Conservation (phyloP, 53 echinoderm and acorn worm genomes). For the Holothuria scabra region DNA sequence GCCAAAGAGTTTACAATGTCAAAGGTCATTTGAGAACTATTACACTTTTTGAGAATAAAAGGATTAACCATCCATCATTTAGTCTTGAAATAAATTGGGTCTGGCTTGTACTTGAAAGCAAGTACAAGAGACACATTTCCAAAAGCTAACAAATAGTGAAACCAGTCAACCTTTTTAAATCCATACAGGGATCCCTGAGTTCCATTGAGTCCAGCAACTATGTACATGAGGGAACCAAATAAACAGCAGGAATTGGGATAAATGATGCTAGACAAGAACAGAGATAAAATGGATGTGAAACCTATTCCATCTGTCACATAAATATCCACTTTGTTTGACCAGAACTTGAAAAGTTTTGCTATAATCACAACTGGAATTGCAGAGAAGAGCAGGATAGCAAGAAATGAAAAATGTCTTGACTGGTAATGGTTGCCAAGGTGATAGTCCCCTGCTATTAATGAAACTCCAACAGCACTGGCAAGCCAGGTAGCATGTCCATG, state of each 20-base stretch:
- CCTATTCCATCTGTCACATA: constrained; percentile 59
- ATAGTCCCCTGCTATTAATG: constrained; percentile 76
- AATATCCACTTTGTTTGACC: constrained; percentile 41
- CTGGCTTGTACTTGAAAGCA: constrained; percentile 63
- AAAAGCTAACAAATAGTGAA: constrained; percentile 88
- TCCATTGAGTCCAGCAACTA: constrained; percentile 72
- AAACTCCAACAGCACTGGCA: constrained; percentile 68
- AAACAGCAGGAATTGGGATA: constrained; percentile 83
- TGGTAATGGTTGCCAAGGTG: constrained; percentile 61
- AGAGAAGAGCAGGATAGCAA: constrained; percentile 69
- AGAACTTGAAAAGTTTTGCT: constrained; percentile 1
- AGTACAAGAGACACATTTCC: constrained; percentile 74
- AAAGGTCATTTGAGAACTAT: too few species aligned
- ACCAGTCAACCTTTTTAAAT: constrained; percentile 81
- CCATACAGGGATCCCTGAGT: constrained; percentile 67
- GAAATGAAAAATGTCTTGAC: constrained; percentile 49
- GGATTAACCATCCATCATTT: not conserved
- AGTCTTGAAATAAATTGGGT: constrained; percentile 22
- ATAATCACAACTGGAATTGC: constrained; percentile 55
- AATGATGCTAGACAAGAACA: constrained; percentile 71
- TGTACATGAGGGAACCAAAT: constrained; percentile 77
- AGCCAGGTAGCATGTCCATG: constrained; percentile 80
- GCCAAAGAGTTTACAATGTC: too few species aligned
- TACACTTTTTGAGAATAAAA: too few species aligned
- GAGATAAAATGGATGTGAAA: constrained; percentile 70